phyloP scores from a whole-genome alignment of 1,140 invertebrate genomes.

The Orussus abietinus region DNA sequence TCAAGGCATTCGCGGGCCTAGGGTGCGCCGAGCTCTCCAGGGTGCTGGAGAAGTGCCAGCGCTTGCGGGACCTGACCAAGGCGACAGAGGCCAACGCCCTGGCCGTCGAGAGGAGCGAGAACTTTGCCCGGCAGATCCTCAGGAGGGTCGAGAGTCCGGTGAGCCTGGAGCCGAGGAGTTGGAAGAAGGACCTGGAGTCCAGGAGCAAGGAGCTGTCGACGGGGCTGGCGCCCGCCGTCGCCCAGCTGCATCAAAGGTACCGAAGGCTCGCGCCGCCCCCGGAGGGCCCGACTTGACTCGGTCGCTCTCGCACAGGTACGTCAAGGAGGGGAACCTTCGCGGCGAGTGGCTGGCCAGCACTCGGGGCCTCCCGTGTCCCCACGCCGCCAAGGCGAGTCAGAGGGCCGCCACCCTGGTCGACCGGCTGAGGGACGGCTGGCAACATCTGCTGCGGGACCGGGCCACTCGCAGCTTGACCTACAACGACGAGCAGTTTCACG shows the following conservation, averaged over 20 bases:
- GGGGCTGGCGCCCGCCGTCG: slow-evolving; percentile 52
- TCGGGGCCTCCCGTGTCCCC: slow-evolving; percentile 64
- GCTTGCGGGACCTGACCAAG: slow-evolving; percentile 51
- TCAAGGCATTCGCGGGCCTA: slow-evolving; percentile 62
- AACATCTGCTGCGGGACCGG: slow-evolving; percentile 82
- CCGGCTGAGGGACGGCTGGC: slow-evolving; percentile 84
- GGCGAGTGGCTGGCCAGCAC: slow-evolving; percentile 73
- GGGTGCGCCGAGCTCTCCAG: slow-evolving; percentile 55
- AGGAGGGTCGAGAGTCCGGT: slow-evolving; percentile 31
- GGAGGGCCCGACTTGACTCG: too few relatives aligned
- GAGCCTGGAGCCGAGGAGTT: slow-evolving; percentile 35
- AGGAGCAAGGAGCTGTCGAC: slow-evolving; percentile 46
- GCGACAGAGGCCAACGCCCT: slow-evolving; percentile 48
- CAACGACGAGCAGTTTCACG: slow-evolving; percentile 92
- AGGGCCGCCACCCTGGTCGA: slow-evolving; percentile 73
- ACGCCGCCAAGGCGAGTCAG: slow-evolving; percentile 62
- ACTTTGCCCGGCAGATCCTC: slow-evolving; percentile 32
- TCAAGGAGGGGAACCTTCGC: slow-evolving; percentile 57
- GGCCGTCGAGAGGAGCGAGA: slow-evolving; percentile 38
- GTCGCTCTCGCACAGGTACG: slow-evolving; percentile 43
- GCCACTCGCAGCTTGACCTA: slow-evolving; percentile 80
- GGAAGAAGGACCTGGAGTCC: slow-evolving; percentile 44
- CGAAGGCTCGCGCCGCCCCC: too few relatives aligned
- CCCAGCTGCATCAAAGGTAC: slow-evolving; percentile 59
- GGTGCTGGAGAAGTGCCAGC: slow-evolving; percentile 52